Evolutionary conservation across 2,113 vertebrate species (phyloP).

Genomic region (Morone saxatilis): DNA sequence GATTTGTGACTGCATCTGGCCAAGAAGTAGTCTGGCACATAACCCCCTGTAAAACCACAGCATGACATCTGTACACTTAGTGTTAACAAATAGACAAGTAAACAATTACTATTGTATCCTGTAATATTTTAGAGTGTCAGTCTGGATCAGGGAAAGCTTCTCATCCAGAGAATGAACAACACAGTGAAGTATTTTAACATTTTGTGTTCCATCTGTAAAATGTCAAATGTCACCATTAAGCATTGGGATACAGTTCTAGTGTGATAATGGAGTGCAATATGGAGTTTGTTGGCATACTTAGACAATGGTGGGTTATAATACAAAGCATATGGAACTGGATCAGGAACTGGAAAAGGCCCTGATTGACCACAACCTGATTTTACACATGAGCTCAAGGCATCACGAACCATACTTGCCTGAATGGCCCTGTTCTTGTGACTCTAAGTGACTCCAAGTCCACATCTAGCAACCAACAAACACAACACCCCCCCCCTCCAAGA

Average conservation of each 20-base stretch:
- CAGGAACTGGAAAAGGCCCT: background rate
- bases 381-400: background rate
- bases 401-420: background rate
- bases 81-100: too few relatives aligned
- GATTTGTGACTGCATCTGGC: too few relatives aligned
- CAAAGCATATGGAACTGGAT: background rate
- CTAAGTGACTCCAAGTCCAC: background rate
- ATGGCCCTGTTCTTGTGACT: background rate
- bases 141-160: background rate
- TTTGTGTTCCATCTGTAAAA: background rate
- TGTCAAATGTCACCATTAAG: background rate
- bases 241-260: background rate
- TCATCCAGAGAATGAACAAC: background rate
- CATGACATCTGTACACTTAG: too few relatives aligned
- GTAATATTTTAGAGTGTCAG: background rate
- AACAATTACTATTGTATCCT: background rate
- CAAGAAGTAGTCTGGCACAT: too few relatives aligned
- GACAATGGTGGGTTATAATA: background rate
- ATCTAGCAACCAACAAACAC: constrained; percentile 7
- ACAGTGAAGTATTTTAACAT: background rate
- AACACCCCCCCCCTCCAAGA: background rate
- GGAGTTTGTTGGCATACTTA: background rate
- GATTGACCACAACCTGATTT: background rate
- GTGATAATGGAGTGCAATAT: background rate
- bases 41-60: too few relatives aligned